Conservation (phyloP, 2,113 vertebrate genomes). For the Myotis yumanensis region DNA sequence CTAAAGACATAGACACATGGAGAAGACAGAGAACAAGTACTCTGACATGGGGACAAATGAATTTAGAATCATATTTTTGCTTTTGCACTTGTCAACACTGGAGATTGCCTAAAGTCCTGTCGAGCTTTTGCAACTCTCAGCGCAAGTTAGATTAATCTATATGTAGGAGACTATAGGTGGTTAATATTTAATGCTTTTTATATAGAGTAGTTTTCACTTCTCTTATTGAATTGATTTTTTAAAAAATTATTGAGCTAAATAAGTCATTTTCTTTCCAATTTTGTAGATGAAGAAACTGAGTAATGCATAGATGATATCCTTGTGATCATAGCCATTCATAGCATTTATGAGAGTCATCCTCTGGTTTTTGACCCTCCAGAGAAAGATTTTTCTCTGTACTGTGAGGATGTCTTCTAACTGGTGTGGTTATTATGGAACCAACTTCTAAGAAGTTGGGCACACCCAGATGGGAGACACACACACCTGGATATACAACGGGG, state of each 20-base stretch:
- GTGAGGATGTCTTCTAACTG: background rate
- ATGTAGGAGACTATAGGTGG: background rate
- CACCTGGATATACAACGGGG: fast-evolving
- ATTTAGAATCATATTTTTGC: background rate
- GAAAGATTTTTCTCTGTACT: background rate
- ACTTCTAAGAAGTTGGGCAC: background rate
- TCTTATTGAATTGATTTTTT: background rate
- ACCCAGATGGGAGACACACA: background rate
- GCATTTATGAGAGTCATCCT: background rate
- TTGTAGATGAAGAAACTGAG: background rate
- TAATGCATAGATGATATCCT: background rate
- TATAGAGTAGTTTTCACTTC: background rate
- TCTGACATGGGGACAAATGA: fast-evolving
- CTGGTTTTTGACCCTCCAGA: background rate
- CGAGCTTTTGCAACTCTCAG: background rate
- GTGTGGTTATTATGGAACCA: background rate
- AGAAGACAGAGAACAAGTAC: background rate
- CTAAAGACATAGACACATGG: background rate
- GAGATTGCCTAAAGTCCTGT: background rate
- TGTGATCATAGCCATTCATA: background rate
- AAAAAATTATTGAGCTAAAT: background rate
- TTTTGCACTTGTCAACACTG: background rate
- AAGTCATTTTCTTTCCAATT: background rate
- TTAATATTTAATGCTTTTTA: slow-evolving; percentile 15
- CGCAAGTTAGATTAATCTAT: background rate